Evolutionary conservation across 1,140 invertebrate genomes (phyloP), one percentile per base, ranked within the genome.

Genomic region (Carcinoscorpius rotundicauda): DNA sequence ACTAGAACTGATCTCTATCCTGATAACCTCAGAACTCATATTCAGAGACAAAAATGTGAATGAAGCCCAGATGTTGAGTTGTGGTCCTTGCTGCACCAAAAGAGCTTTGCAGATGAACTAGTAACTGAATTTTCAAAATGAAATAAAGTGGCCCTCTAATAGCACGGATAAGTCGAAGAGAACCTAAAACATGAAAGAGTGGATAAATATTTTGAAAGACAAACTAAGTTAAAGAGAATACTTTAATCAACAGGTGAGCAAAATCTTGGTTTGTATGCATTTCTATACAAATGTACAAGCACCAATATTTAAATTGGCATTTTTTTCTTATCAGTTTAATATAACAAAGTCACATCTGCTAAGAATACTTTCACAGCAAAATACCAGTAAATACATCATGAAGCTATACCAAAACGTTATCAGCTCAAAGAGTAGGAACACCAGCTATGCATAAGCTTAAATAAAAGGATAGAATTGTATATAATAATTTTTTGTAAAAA

Each of bases 81-180:
- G 60, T 49, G 10, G 65, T 53, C 9, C 53, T 58, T 56, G 58
- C 53, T n/a, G 57, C 49, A 8, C 55, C 49, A 61, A 65, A 55
- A 5, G 62, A 48, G 9, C 65, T 56, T 55, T 69, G 53, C 29
- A 64, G 48, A 48, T 52, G 49, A 53, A 67, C 59, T 5, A 11
- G 66, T 71, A 73, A 72, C 49, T 66, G 59, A n/a, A 73, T 62
- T 29, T 64, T 52, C 9, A 73, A 52, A 4, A 11, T 49, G 48
- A 71, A 58, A 11, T 69, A 63, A 11, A 60, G 48, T 6, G 76
- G 76, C 10, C 76, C 76, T 4, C 51, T 48, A 3, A 77, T 29
- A 3, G 75, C 73, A 58, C 66, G 64, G 6, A 73, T 53, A 6
- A 77, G 66, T 6, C 72, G 64, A 51, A 77, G 63, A 49, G 70